Evolutionary conservation across 2,888 invertebrate genomes (phyloP), one percentile per base, ranked within the genome.

Genomic region (Acleris laterana): DNA sequence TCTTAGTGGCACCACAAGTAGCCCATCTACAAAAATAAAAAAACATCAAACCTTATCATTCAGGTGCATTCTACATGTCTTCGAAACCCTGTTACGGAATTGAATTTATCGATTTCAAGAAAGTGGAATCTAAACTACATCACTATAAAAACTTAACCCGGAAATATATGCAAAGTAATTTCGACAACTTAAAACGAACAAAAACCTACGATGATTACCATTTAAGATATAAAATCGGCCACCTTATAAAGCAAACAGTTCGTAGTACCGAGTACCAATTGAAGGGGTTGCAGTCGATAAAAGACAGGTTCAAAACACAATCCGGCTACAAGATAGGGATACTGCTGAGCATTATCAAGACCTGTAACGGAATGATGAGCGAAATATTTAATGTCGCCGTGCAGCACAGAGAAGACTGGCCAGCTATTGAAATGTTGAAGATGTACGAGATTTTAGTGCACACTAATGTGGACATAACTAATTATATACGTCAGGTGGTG

Each of bases 301-400:
- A 86, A 67, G 72, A 76, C 1, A 7, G 7, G 28, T 7, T 7
- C 28, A 7, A 28, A 28, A 7, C 0, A 69, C 67, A 1, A 63
- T 83, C 78, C 0, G 77, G 85, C 16, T 90, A 90, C 55, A 85
- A 71, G 72, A 78, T 83, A 2, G 91, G 90, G 0, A 88, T 85
- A 67, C 81, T 90, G 63, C 73, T 89, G 5, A 87, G 85, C 68
- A 77, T 88, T 79, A 77, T 91, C 32, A 89, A 87, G 70, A 89
- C 89, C 62, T 82, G 86, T 0, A 82, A 85, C 51, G 83, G 87
- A 46, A 79, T 88, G 7, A 57, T 90, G 56, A 87, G 84, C 42
- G 91, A 91, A 69, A 70, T 91, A 20, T 91, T 89, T 62, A 90
- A 89, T 57, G 83, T 89, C 0, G 90, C 90, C 0, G 79, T 90